These are phyloP conservation scores for Benthosema pterotum DNA, from an alignment of 2,797 vertebrate species.

Conservation along the genomic window DNA sequence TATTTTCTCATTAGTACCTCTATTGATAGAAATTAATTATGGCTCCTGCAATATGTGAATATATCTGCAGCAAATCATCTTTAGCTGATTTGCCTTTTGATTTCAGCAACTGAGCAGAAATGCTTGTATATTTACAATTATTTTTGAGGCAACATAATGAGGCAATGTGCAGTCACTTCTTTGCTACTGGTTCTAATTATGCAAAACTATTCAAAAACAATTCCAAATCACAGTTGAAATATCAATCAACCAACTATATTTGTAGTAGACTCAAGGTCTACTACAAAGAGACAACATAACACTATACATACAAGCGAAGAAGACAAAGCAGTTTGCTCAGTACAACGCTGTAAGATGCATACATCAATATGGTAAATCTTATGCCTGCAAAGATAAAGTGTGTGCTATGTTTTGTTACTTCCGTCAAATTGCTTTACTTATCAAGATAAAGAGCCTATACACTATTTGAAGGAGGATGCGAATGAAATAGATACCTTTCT, in stretches of 20 bases:
- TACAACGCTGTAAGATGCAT: slow-evolving; percentile 8
- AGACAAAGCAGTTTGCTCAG: neutral
- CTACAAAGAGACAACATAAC: no score
- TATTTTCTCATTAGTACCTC: slow-evolving; percentile 39
- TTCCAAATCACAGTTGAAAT: neutral
- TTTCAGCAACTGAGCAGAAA: neutral
- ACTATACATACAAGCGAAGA: no score
- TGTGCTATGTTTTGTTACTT: slow-evolving; percentile 40
- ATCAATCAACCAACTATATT: slow-evolving; percentile 7
- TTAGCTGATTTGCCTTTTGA: slow-evolving; percentile 7
- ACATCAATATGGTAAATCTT: slow-evolving; percentile 13
- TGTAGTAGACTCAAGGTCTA: neutral
- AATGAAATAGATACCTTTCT: slow-evolving; percentile 60
- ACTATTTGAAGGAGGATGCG: slow-evolving; percentile 46
- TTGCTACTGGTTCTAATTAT: slow-evolving; percentile 22
- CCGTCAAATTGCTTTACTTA: slow-evolving; percentile 54
- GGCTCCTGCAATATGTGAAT: slow-evolving; percentile 21
- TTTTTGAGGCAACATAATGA: slow-evolving; percentile 20
- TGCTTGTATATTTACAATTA: neutral
- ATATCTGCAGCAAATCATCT: slow-evolving; percentile 18
- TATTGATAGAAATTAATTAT: slow-evolving; percentile 37
- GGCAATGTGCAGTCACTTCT: slow-evolving; percentile 13
- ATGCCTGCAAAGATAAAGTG: slow-evolving; percentile 10
- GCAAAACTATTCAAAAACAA: slow-evolving; percentile 8
- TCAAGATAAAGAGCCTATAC: slow-evolving; percentile 51